Percentiles rank a stretch among this genome's conserved stretches.
Conservation (phyloP, 2,113 vertebrate genomes). For the Mastomys coucha region DNA sequence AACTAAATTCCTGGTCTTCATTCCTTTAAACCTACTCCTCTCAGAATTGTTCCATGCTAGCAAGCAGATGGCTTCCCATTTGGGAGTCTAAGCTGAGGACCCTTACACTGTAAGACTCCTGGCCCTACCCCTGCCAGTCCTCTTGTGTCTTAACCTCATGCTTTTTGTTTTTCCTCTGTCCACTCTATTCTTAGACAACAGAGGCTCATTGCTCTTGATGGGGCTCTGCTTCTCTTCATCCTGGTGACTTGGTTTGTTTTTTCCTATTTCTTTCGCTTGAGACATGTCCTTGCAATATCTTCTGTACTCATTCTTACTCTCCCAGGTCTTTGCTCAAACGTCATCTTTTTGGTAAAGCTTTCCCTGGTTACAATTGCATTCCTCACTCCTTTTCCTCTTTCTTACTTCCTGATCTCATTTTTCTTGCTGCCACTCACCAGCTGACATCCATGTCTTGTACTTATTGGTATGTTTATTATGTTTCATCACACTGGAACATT, state of each 20-base stretch:
- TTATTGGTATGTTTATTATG: not conserved
- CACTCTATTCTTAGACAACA: not conserved
- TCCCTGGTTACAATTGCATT: not conserved
- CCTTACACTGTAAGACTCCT: not conserved
- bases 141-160: not conserved
- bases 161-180: not conserved
- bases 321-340: not conserved
- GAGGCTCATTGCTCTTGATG: not conserved
- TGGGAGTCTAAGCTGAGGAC: not conserved
- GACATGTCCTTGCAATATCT: not conserved
- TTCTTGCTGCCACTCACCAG: not conserved
- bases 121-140: not conserved
- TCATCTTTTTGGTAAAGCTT: not conserved
- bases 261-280: not conserved
- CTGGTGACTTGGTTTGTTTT: not conserved
- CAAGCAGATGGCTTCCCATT: not conserved
- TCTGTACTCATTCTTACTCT: not conserved
- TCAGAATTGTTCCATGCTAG: not conserved
- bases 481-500: not conserved
- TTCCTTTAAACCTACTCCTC: not conserved
- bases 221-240: not conserved
- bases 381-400: not conserved
- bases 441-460: not conserved
- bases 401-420: slow-evolving; percentile 2
- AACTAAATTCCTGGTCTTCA: slow-evolving; percentile 13